Evolutionary conservation across 2,113 vertebrate genomes (phyloP).

Genomic region (Miniopterus natalensis): DNA sequence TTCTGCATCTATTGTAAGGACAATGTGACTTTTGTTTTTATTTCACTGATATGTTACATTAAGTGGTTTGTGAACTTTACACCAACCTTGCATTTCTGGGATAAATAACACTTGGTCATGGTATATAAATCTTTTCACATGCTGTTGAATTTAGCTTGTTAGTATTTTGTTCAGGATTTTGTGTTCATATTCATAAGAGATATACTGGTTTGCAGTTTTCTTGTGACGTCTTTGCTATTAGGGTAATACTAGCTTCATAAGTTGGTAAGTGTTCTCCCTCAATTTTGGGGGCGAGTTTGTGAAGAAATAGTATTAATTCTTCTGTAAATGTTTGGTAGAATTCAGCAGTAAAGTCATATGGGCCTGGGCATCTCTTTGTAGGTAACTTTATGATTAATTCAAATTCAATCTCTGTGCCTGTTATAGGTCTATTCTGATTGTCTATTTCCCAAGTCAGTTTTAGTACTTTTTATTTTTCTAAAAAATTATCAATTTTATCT

Average conservation of each 20-base stretch:
- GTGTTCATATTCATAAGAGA: neutral
- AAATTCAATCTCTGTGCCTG: neutral
- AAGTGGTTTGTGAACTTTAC: conserved; percentile 10
- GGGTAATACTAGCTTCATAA: neutral
- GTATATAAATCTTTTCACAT: neutral
- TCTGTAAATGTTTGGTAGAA: conserved; percentile 9
- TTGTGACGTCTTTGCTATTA: neutral
- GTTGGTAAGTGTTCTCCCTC: neutral
- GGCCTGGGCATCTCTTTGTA: neutral
- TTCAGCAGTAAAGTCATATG: conserved; percentile 1
- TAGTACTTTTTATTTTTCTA: neutral
- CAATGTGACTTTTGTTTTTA: neutral
- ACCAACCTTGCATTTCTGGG: neutral
- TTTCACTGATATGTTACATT: neutral
- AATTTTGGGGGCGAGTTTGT: neutral
- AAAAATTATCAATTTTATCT: neutral
- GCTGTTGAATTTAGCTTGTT: neutral
- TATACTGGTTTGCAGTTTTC: neutral
- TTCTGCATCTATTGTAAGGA: neutral
- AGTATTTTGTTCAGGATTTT: neutral
- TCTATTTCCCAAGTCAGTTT: neutral
- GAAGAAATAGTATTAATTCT: conserved; percentile 17
- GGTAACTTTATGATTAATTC: neutral
- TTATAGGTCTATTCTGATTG: conserved; percentile 9
- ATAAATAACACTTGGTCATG: neutral